Conservation (phyloP, 2,113 vertebrate genomes). For the Arizona elegans region DNA sequence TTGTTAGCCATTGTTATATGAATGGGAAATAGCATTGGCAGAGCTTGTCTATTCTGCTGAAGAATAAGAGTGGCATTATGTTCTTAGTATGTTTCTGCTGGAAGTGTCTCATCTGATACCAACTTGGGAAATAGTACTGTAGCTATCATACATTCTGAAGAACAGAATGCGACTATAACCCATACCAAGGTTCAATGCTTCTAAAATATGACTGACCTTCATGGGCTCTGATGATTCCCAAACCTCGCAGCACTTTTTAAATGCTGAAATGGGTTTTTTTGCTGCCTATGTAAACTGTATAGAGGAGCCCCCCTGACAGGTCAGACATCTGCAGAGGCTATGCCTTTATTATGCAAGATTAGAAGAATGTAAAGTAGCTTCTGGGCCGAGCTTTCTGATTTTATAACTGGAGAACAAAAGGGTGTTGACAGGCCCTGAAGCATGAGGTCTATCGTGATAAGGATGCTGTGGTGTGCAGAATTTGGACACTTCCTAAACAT, state of each 20-base stretch:
- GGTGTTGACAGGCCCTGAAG: constrained; percentile 61
- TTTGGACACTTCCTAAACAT: constrained; percentile 40
- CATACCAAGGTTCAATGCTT: not conserved
- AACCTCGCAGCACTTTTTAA: not conserved
- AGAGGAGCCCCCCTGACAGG: not conserved
- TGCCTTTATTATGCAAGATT: constrained; percentile 65
- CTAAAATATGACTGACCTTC: constrained; percentile 4
- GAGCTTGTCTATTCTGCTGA: not conserved
- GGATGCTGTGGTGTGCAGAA: constrained; percentile 51
- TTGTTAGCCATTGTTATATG: not conserved
- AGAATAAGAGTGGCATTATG: not conserved
- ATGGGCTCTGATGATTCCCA: not conserved
- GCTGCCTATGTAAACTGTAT: constrained; percentile 43
- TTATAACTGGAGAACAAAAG: constrained; percentile 51
- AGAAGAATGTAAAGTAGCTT: constrained; percentile 32
- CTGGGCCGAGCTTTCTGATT: constrained; percentile 30
- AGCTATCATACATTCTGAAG: not conserved
- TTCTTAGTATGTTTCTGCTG: not conserved
- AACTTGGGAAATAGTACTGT: not conserved
- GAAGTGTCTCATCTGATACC: not conserved
- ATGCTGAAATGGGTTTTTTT: constrained; percentile 16
- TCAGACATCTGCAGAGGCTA: constrained; percentile 26
- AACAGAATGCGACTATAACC: constrained; percentile 1
- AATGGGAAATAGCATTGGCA: not conserved
- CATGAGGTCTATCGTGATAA: constrained; percentile 54